Base-by-base conservation (phyloP, 2,888 invertebrate species). In the Timandra comae region DNA sequence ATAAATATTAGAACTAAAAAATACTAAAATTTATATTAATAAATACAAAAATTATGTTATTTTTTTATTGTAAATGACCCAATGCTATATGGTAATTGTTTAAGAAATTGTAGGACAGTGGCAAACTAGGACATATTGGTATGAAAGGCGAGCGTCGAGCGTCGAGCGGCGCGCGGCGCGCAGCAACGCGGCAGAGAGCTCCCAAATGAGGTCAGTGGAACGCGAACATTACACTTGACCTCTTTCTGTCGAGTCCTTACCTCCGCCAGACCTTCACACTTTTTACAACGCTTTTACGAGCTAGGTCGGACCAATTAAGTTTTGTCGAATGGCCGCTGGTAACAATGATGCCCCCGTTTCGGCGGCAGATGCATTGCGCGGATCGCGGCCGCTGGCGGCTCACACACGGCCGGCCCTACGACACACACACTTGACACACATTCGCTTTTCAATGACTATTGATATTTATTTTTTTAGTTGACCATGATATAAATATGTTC, bases 161-260 rank as follows among this genome's bases (percentile, higher is more conserved):
- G n/a, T n/a, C n/a, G n/a, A 65, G 59, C 62, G 64, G 11, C 9
- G 10, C 56, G 52, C 56, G 61, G 63, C 59, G 52, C 57, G 46
- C 52, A 45, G 58, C 58, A 64, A 64, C 63, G 52, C 66, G 62
- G 58, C 66, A 59, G 8, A 1, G 22, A 7, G 60, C 53, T 67
- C 63, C 60, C 62, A 72, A 85, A 85, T 84, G 82, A 85, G 85
- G 85, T 78, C 76, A 85, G 81, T 84, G 69, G 82, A 82, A 78
- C 84, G 68, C 79, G 75, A 75, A 63, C 74, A 78, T 78, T 84
- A 82, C 84, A 84, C 84, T 85, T 84, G 85, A 85, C 85, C 85
- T 80, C 85, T 84, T 85, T 85, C 63, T 60, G 70, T 52, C 55
- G 73, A 84, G 84, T 85, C 84, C 85, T 84, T 81, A 84, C 82